A percentile compares a stretch with the other conserved stretches of the same genome.
phyloP scores from a whole-genome alignment of 2,797 vertebrate species.

The Betta splendens region DNA sequence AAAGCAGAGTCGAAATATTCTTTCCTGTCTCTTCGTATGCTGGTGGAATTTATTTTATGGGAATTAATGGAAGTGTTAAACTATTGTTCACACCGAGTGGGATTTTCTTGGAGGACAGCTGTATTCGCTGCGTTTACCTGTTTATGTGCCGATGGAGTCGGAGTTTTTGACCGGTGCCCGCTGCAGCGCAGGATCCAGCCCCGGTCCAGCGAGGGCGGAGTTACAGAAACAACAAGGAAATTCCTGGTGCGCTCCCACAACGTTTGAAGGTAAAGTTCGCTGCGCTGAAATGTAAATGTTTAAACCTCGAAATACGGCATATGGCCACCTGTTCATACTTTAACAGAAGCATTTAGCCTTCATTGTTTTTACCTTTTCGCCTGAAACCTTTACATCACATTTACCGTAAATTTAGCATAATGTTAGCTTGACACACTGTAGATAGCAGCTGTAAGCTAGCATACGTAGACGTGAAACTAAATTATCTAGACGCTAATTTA shows the following conservation, averaged over 20 bases:
- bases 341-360: too few species aligned
- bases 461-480: background rate
- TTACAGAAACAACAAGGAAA: slow-evolving; percentile 58
- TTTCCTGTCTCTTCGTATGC: too few species aligned
- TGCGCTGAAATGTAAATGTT: slow-evolving; percentile 27
- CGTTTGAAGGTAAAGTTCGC: slow-evolving; percentile 76
- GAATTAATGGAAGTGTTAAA: slow-evolving; percentile 14
- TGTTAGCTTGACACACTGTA: slow-evolving; percentile 24
- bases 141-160: background rate
- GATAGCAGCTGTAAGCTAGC: slow-evolving; percentile 37
- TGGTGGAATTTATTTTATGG: slow-evolving; percentile 12
- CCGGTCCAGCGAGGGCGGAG: slow-evolving; percentile 47
- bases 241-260: slow-evolving; percentile 80
- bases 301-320: background rate
- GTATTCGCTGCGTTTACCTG: background rate
- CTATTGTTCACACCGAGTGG: background rate
- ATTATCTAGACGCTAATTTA: fast-evolving
- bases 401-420: background rate
- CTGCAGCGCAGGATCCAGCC: slow-evolving; percentile 23
- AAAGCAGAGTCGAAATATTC: background rate
- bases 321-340: fast-evolving
- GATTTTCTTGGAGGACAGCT: slow-evolving; percentile 14
- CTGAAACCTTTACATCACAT: background rate
- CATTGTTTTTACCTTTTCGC: fast-evolving
- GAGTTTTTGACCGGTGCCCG: slow-evolving; percentile 2